Percentiles rank a stretch among this genome's conserved stretches.
Conservation (phyloP, 2,113 vertebrate genomes). For the Galeopterus variegatus region DNA sequence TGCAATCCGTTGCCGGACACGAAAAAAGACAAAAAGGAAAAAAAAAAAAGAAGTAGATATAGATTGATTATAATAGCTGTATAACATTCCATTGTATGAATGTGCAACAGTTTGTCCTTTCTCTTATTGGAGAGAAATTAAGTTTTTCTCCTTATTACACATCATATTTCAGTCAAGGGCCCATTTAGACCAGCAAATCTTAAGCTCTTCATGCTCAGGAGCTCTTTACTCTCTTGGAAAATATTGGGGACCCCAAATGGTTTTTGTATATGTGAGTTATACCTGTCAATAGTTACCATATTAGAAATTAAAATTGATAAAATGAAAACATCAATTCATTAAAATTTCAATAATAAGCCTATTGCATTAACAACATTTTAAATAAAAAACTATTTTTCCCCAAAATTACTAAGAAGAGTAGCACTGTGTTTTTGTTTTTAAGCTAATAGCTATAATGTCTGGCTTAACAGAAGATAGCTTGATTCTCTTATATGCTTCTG, state of each 20-base stretch:
- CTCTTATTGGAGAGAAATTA: not conserved
- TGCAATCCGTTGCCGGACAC: too few relatives aligned
- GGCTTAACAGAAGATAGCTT: not conserved
- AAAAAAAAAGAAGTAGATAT: not conserved
- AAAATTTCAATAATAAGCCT: not conserved
- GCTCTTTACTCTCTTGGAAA: not conserved
- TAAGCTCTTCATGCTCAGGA: not conserved
- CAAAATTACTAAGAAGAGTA: not conserved
- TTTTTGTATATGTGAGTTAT: constrained; percentile 15
- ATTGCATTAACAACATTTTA: not conserved
- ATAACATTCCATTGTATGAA: not conserved
- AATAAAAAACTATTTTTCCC: not conserved
- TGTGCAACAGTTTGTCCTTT: not conserved
- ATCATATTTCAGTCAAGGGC: not conserved
- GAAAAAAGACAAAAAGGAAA: too few relatives aligned
- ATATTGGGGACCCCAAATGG: not conserved
- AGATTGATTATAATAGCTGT: not conserved
- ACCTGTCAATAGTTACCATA: not conserved
- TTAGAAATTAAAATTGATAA: constrained; percentile 42
- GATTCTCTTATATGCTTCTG: not conserved
- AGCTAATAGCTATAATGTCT: not conserved
- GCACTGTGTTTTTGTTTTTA: not conserved
- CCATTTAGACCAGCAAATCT: not conserved
- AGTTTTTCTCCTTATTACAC: not conserved
- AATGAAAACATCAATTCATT: not conserved